Evolutionary conservation across 2,113 vertebrate genomes (phyloP), one percentile per base, ranked within the genome.

Genomic region (Struthio camelus): DNA sequence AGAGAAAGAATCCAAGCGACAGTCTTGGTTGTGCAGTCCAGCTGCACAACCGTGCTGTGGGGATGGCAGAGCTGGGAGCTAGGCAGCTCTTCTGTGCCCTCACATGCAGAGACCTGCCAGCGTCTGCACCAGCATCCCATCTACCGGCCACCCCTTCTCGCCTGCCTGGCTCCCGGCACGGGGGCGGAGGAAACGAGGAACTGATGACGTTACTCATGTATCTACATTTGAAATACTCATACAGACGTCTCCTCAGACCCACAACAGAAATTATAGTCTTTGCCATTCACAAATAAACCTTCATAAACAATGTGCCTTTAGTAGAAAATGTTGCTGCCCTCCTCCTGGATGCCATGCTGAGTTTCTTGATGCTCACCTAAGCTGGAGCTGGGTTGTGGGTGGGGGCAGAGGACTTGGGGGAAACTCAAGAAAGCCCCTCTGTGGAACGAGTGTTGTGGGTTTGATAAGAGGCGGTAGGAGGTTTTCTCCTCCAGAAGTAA

Each of bases 81-180:
- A 28, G 30, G 24, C 8, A 2, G 10, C 6, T 58, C 69, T n/a
- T 18, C 24, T 3, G 66, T 3, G 51, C 65, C 66, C 51, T 30
- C 30, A 20, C 56, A 10, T 4, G 19, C n/a, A 58, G 65, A 32
- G 30, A 17, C 19, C 30, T 34, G 14, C 32, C 80, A 28, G 75
- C 50, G 23, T 6, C 75, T 22, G 5, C 28, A 10, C 22, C 12
- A 65, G 27, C 32, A 28, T 24, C 66, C 66, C 25, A 18, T 9
- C 0, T 6, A 2, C 24, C 1, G 25, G 34, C 1, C 6, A n/a
- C 8, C 36, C 1, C n/a, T n/a, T n/a, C n/a, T n/a, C n/a, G n/a
- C n/a, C n/a, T n/a, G n/a, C n/a, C n/a, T n/a, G n/a, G n/a, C 50
- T 23, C 66, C 17, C 24, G 15, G 42, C n/a, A 19, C 3, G 3